phyloP scores from a whole-genome alignment of 2,888 invertebrate species.

The Carcina quercana region DNA sequence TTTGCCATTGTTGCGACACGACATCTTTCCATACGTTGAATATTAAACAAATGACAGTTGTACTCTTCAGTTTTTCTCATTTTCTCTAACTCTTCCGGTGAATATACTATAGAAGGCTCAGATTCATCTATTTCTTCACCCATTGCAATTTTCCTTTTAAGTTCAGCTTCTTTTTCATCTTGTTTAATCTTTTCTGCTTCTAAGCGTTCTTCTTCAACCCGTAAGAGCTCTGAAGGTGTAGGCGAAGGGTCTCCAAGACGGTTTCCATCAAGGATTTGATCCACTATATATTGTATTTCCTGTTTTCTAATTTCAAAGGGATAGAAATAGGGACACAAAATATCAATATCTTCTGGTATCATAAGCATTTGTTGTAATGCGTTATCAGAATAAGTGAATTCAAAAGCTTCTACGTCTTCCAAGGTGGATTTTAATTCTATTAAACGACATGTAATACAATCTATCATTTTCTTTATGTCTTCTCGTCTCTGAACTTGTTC shows the following conservation, averaged over 20 bases:
- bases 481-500: conserved; percentile 75
- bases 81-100: conserved; percentile 41
- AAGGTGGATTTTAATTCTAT: conserved; percentile 74
- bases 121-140: conserved; percentile 35
- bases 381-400: conserved; percentile 83
- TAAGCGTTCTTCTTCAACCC: conserved; percentile 35
- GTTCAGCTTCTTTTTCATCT: conserved; percentile 43
- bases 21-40: conserved; percentile 61
- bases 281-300: conserved; percentile 62
- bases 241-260: conserved; percentile 51
- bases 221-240: conserved; percentile 46
- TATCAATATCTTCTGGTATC: conserved; percentile 78
- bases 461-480: conserved; percentile 72
- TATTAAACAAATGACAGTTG: conserved; percentile 35
- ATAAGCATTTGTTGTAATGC: conserved; percentile 79
- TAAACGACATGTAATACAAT: conserved; percentile 73
- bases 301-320: conserved; percentile 67
- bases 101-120: conserved; percentile 27
- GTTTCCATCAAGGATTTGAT: conserved; percentile 56
- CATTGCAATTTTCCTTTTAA: conserved; percentile 37
- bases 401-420: conserved; percentile 71
- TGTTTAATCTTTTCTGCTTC: conserved; percentile 36
- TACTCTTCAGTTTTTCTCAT: conserved; percentile 36
- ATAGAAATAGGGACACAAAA: conserved; percentile 78
- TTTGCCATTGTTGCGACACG: conserved; percentile 28